phyloP scores from a whole-genome alignment of 2,113 vertebrate genomes.

The Heterochromis multidens region DNA sequence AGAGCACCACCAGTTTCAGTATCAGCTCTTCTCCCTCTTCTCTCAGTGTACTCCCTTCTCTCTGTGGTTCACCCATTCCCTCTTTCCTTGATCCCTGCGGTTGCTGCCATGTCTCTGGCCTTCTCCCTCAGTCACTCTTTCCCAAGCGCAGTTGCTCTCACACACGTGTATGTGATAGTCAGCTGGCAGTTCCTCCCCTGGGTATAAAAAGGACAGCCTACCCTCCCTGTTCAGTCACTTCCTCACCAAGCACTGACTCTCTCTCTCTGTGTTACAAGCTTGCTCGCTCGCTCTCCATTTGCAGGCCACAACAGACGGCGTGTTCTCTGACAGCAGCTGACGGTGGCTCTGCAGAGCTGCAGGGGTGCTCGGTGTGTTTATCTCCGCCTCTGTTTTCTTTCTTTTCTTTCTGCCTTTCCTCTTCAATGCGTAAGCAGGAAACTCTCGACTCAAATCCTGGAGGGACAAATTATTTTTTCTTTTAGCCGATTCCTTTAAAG shows the following conservation, averaged over 20 bases:
- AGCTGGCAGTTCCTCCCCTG: conserved; percentile 50
- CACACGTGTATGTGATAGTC: conserved; percentile 66
- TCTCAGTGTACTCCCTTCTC: not conserved
- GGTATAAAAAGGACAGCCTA: conserved; percentile 10
- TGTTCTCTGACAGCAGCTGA: conserved; percentile 6
- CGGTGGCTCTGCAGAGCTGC: conserved; percentile 24
- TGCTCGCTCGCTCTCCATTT: not conserved
- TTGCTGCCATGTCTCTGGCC: conserved; percentile 50
- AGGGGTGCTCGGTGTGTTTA: not conserved
- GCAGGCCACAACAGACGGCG: conserved; percentile 1
- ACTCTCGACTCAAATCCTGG: not conserved
- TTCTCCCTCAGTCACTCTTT: not conserved
- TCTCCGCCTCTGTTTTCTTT: not conserved
- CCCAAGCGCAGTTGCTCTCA: conserved; percentile 43
- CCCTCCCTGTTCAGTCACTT: conserved; percentile 10
- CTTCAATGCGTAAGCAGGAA: not conserved
- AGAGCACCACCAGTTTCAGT: not conserved
- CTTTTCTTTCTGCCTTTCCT: not conserved
- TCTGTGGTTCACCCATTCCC: not conserved
- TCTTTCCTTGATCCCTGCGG: not conserved
- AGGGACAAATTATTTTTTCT: fast-evolving
- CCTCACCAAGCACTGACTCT: conserved; percentile 19
- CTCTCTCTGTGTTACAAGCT: not conserved
- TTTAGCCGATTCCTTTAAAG: fast-evolving
- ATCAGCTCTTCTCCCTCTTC: not conserved